Percentiles rank a stretch among this genome's conserved stretches.
These are phyloP conservation scores for Eupithecia exiguata DNA, from an alignment of 2,888 invertebrate species.

Conservation along the genomic window DNA sequence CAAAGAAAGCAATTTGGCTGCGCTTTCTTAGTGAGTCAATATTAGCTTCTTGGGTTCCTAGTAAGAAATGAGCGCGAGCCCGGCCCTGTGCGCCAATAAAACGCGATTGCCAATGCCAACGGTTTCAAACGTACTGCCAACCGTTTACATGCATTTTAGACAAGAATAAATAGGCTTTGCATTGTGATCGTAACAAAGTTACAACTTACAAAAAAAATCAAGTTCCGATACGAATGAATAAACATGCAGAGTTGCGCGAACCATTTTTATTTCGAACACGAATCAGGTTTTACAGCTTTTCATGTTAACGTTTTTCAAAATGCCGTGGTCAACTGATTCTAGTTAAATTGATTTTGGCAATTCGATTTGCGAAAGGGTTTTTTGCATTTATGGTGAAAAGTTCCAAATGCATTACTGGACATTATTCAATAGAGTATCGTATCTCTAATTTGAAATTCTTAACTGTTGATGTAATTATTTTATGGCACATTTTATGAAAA, in stretches of 20 bases:
- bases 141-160: constrained; percentile 63
- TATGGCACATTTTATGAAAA: neutral
- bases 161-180: constrained; percentile 58
- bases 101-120: constrained; percentile 56
- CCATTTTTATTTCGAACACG: constrained; percentile 33
- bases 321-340: constrained; percentile 35
- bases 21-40: neutral
- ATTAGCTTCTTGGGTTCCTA: neutral
- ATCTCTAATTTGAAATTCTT: neutral
- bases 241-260: constrained; percentile 32
- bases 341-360: constrained; percentile 26
- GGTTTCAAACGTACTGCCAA: constrained; percentile 47
- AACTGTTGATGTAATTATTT: neutral
- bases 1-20: constrained; percentile 4
- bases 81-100: constrained; percentile 55
- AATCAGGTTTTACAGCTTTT: constrained; percentile 34
- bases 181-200: constrained; percentile 45
- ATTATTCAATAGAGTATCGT: neutral
- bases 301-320: constrained; percentile 31
- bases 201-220: constrained; percentile 44
- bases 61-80: constrained; percentile 31
- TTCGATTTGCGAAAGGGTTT: constrained; percentile 20
- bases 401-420: neutral
- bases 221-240: constrained; percentile 38
- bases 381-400: neutral